Conservation (phyloP, 2,888 invertebrate genomes). For the Macaria notata region DNA sequence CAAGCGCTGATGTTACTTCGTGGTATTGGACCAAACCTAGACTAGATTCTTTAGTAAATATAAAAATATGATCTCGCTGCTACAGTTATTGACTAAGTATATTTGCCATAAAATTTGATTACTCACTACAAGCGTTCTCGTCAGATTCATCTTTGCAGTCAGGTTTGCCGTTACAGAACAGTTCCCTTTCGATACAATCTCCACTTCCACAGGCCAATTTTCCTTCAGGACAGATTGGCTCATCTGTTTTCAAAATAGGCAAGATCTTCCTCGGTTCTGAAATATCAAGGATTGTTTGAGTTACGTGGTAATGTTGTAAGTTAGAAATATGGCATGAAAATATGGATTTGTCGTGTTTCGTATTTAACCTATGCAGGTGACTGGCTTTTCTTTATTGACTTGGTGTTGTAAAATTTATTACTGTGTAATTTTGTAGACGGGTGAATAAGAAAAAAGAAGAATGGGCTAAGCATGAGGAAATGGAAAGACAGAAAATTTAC, state of each 20-base stretch:
- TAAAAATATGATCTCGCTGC: too few species aligned
- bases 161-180: slow-evolving; percentile 96
- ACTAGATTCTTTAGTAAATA: too few species aligned
- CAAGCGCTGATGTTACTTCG: too few species aligned
- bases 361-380: slow-evolving; percentile 41
- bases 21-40: too few species aligned
- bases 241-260: slow-evolving; percentile 95
- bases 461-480: slow-evolving; percentile 53
- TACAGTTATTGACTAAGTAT: too few species aligned
- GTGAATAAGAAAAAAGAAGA: slow-evolving; percentile 46
- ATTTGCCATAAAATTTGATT: too few species aligned
- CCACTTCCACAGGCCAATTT: slow-evolving; percentile 96
- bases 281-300: slow-evolving; percentile 41
- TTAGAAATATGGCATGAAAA: slow-evolving; percentile 4
- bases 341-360: neutral
- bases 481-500: slow-evolving; percentile 13
- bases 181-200: slow-evolving; percentile 94
- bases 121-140: slow-evolving; percentile 97
- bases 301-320: neutral
- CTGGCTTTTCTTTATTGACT: slow-evolving; percentile 23
- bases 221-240: slow-evolving; percentile 94
- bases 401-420: slow-evolving; percentile 40
- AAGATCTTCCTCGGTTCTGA: slow-evolving; percentile 94
- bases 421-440: slow-evolving; percentile 54
- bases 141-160: slow-evolving; percentile 97